Conservation (phyloP, 2,113 vertebrate genomes). For the Zingel zingel region DNA sequence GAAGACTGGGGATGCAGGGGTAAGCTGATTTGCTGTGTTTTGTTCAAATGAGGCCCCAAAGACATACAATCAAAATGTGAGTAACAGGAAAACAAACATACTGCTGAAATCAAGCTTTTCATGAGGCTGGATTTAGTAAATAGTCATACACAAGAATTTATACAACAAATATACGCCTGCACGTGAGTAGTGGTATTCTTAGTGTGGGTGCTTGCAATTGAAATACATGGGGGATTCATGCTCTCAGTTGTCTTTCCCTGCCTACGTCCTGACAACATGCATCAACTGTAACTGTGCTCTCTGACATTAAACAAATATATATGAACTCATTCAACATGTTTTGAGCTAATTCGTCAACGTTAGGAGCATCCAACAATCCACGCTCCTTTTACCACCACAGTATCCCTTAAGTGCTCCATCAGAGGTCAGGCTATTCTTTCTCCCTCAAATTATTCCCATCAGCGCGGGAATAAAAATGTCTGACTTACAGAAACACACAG, state of each 20-base stretch:
- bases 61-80: background rate
- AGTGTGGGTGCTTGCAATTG: too few relatives aligned
- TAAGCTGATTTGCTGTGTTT: slow-evolving; percentile 1
- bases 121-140: background rate
- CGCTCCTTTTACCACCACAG: background rate
- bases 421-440: slow-evolving; percentile 50
- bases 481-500: slow-evolving; percentile 32
- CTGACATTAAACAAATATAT: background rate
- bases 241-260: too few relatives aligned
- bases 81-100: background rate
- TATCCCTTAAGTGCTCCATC: slow-evolving; percentile 2
- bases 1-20: background rate
- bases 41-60: background rate
- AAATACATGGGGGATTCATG: too few relatives aligned
- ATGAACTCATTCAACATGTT: slow-evolving; percentile 4
- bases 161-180: too few relatives aligned
- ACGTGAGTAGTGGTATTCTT: too few relatives aligned
- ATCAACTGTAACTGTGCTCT: background rate
- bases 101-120: background rate
- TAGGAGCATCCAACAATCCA: background rate
- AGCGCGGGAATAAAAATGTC: slow-evolving; percentile 43
- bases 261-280: background rate
- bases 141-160: background rate
- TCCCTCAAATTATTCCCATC: slow-evolving; percentile 41
- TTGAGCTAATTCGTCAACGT: slow-evolving; percentile 19